Base-by-base conservation (phyloP, 1,140 invertebrate species). In the Euborellia annulipes region DNA sequence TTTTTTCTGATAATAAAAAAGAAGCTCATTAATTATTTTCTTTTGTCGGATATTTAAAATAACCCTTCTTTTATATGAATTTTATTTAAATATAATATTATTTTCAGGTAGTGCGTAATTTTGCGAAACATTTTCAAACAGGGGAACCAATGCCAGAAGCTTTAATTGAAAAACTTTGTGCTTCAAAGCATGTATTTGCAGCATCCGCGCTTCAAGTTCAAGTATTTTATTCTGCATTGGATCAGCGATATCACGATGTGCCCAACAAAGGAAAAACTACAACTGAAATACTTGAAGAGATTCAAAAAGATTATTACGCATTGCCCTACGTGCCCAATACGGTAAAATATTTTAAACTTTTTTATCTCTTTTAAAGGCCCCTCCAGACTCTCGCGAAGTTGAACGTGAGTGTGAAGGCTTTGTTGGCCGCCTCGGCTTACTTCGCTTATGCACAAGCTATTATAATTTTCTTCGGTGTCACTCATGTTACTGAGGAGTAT, bases 201-300 rank as follows among this genome's bases (percentile, higher is more conserved):
- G 84, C 90, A 3, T 86, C 83, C 46, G 92, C 97, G 58, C 83
- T 88, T 59, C 91, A 96, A 61, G 66, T 86, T 42, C 93, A 98
- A 71, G 72, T 82, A 16, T 90, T 92, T 57, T 91, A 92, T 64
- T 84, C 87, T 0, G 74, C 78, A 27, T 56, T 95, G 19, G 92
- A 96, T 67, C 91, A 96, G 67, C 72, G 73, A 8, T 93, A 89
- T 64, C 92, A 98, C 57, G 75, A 78, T 18, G 57, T 65, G 32
- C 62, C 73, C 55, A 64, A 69, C 39, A 54, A 75, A 6, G 52
- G 57, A 19, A 57, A 57, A 14, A 66, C 69, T 1, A 89, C 85
- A 1, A 92, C 84, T 0, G 73, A 91, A 14, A 74, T 90, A n/a
- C 68, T 95, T 36, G 71, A 73, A 18, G 65, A 81, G 44, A 75